These are phyloP conservation scores for Polyploca ridens DNA, from an alignment of 2,888 invertebrate species.

Conservation along the genomic window DNA sequence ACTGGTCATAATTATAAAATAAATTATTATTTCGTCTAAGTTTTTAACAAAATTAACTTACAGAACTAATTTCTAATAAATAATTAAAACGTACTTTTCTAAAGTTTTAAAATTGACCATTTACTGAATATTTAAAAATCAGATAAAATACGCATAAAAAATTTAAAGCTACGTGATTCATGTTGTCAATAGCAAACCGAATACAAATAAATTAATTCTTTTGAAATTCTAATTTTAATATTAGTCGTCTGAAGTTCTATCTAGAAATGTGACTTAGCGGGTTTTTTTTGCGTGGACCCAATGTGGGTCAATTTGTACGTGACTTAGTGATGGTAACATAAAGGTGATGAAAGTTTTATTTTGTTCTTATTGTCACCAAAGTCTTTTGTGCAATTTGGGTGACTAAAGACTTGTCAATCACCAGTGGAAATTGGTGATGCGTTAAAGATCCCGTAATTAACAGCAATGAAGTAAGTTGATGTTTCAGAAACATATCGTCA, in stretches of 20 bases:
- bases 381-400: neutral
- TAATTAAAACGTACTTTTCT: neutral
- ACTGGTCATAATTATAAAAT: no score
- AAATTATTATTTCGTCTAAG: no score
- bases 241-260: neutral
- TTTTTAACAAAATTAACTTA: no score
- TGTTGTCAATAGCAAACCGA: neutral
- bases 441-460: neutral
- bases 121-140: neutral
- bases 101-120: neutral
- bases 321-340: constrained; percentile 18
- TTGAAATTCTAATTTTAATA: neutral
- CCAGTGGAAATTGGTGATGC: neutral
- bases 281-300: constrained; percentile 12
- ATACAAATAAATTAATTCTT: constrained; percentile 5
- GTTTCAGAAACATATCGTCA: neutral
- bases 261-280: constrained; percentile 9
- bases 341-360: constrained; percentile 16
- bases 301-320: constrained; percentile 25
- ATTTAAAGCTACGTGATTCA: neutral
- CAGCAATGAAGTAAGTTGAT: neutral
- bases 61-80: no score
- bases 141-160: no score
- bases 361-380: constrained; percentile 17
- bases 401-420: neutral